phyloP scores from a whole-genome alignment of 2,113 vertebrate species.

The Neopipo cinnamomea region DNA sequence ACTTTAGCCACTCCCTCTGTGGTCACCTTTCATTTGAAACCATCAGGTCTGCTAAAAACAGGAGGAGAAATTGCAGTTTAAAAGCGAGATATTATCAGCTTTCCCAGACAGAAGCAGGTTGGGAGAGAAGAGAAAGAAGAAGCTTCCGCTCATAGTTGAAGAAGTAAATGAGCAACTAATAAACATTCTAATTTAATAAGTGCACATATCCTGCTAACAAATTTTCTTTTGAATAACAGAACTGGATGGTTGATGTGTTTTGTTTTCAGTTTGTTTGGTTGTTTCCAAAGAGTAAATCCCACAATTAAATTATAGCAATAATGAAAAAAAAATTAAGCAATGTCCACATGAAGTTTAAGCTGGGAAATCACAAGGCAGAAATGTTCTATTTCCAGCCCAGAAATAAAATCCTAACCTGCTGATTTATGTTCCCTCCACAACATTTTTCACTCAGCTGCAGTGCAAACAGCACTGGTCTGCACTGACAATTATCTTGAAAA shows the following conservation, averaged over 20 bases:
- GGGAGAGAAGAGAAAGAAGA: neutral
- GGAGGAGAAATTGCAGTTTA: slow-evolving; percentile 7
- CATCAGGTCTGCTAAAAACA: neutral
- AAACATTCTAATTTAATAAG: neutral
- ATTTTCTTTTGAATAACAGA: neutral
- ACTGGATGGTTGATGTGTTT: neutral
- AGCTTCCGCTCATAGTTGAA: neutral
- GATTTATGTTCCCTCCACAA: neutral
- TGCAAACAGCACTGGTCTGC: neutral
- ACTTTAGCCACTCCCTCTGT: slow-evolving; percentile 23
- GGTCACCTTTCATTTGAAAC: slow-evolving; percentile 32
- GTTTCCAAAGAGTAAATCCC: neutral
- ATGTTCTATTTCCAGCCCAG: neutral
- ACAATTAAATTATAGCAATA: neutral
- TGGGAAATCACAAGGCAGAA: neutral
- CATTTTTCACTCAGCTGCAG: neutral
- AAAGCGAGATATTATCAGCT: slow-evolving; percentile 48
- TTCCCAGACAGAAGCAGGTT: neutral
- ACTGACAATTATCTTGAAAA: neutral
- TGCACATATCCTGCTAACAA: neutral
- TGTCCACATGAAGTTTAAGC: neutral
- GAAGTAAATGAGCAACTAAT: neutral
- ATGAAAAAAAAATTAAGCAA: neutral
- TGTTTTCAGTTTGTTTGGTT: neutral
- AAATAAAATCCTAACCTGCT: neutral